Base-by-base conservation (phyloP, 2,797 vertebrate genomes). In the Poeciliopsis paucimaculata region DNA sequence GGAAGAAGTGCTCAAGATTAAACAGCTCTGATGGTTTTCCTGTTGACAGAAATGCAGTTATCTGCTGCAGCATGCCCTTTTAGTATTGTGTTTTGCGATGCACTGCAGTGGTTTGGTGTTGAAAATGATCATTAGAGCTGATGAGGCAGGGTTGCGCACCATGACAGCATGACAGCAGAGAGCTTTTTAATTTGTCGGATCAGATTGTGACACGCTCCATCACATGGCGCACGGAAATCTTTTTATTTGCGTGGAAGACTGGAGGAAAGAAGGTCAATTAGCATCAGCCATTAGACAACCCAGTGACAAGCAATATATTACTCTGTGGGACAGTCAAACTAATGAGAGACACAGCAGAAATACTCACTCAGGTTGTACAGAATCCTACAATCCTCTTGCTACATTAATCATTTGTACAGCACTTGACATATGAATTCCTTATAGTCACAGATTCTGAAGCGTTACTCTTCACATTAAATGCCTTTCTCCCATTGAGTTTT, bases 141-240 rank as follows among this genome's bases (percentile, higher is more conserved):
- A 96, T 96, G 92, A 96, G 95, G 82, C 84, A 74, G 84, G 86
- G 83, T 88, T 87, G 49, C 47, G 86, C 87, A 90, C 83, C 86
- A 90, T 96, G 95, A 96, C 95, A 96, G 93, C 46, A 88, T 96
- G 95, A 95, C 96, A 96, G 95, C 91, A 88, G 88, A 94, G 94
- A 93, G 95, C 95, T 95, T 95, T 96, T 96, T 95, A 96, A 95
- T 96, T 96, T 96, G 95, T 96, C 93, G 78, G 95, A 96, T 96
- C 94, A 95, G 92, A 95, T 95, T 88, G 95, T 95, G 95, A 96
- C 95, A 95, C 73, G 90, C 92, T 95, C 94, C 94, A 92, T 95
- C 94, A 95, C 93, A 95, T 91, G 89, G 93, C 18, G 87, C 82
- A 90, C 26, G 91, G 90, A 91, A 95, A 93, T 94, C 95, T 96